phyloP scores from a whole-genome alignment of 2,113 vertebrate species.

The Cheilinus undulatus region DNA sequence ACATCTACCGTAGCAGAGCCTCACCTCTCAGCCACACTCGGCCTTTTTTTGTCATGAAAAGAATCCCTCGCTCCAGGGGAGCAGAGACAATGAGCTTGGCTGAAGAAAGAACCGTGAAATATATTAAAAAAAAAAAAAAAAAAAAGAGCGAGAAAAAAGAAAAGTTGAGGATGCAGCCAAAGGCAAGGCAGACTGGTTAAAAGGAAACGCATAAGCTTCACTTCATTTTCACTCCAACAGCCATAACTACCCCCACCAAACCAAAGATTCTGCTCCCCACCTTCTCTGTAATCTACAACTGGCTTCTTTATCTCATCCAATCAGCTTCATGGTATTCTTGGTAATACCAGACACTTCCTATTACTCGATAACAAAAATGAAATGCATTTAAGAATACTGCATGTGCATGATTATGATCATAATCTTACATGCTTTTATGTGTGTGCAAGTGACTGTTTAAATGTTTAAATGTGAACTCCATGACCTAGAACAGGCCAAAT shows the following conservation, averaged over 20 bases:
- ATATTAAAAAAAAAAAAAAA: too few relatives aligned
- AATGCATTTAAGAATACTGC: background rate
- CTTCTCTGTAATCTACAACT: background rate
- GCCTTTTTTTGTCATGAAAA: background rate
- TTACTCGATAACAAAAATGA: background rate
- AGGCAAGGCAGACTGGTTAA: slow-evolving; percentile 6
- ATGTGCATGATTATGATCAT: background rate
- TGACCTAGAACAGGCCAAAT: background rate
- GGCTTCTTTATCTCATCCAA: background rate
- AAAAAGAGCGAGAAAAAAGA: background rate
- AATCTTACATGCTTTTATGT: background rate
- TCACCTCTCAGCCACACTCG: background rate
- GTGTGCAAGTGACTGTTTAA: background rate
- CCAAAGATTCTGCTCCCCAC: background rate
- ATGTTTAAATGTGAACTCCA: background rate
- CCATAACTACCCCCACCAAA: background rate
- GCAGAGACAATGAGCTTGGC: slow-evolving; percentile 13
- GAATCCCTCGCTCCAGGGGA: background rate
- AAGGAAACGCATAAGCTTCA: background rate
- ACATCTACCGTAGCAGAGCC: background rate
- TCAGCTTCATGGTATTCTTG: background rate
- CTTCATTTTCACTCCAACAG: slow-evolving; percentile 9
- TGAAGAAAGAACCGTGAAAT: slow-evolving; percentile 5
- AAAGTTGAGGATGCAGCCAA: slow-evolving; percentile 22
- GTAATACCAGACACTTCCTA: background rate